Evolutionary conservation across 2,797 vertebrate genomes (phyloP), one percentile per base, ranked within the genome.

Genomic region (Graptemys geographica): DNA sequence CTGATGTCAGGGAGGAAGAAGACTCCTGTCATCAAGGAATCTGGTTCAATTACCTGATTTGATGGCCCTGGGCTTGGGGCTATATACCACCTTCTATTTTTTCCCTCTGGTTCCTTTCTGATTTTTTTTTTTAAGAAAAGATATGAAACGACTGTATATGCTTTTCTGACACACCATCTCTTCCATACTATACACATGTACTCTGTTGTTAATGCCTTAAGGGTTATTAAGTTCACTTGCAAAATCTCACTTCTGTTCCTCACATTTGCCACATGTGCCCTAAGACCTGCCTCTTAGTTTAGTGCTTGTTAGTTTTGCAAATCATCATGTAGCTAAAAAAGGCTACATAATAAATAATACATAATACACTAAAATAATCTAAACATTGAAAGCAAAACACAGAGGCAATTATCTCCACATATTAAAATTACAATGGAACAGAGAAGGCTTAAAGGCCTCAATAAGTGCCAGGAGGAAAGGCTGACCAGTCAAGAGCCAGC

Each of bases 241-340:
- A 96, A 96, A 91, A 95, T 96, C 95, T 97, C 95, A 96, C 95
- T 97, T 94, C 81, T 86, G 95, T 84, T 96, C 65, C 93, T 96
- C 94, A 96, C 96, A 96, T 94, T 97, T 97, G 88, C 96, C 95
- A 96, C 96, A 97, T 96, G 95, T 94, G 93, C 95, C 94, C 92
- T 96, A 95, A 96, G 97, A 96, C 96, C 94, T 97, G 95, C 95
- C 92, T 96, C 96, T 95, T 95, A 84, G 13, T 94, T 96, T 96
- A 84, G 88, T 93, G 90, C 83, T 95, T 96, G 94, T 92, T 97
- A 95, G 91, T 92, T 91, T 96, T 96, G 86, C 90, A 96, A 81
- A 93, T 76, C 88, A 94, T 94, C 93, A 80, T 90, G 53, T 90
- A 85, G 59, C 49, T 93, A 86, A 86, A 91, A 89, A 93, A 79